phyloP scores from a whole-genome alignment of 2,113 vertebrate species.

The human (Homo sapiens) region GRCh38 chr7:94988001-94988500 shows the following conservation, averaged over 20 bases:
- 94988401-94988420: not conserved
- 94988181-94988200: not conserved
- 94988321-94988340: constrained; percentile 44
- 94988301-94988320: not conserved
- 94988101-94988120: constrained; percentile 22
- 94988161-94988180: constrained; percentile 41
- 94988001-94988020: not conserved
- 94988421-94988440: not conserved
- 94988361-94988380: not conserved
- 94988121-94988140: constrained; percentile 31
- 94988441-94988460: not conserved
- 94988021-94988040: not conserved
- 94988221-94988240: not conserved
- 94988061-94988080: not conserved
- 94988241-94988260: not conserved
- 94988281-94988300: constrained; percentile 9
- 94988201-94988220: not conserved
- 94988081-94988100: constrained; percentile 34
- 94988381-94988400: not conserved
- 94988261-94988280: not conserved
- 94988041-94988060: not conserved
- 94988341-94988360: not conserved
- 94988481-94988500: not conserved
- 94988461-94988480: not conserved
- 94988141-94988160: constrained; percentile 18